Evolutionary conservation across 1,140 invertebrate species (phyloP).

Genomic region (Oryzaephilus surinamensis): DNA sequence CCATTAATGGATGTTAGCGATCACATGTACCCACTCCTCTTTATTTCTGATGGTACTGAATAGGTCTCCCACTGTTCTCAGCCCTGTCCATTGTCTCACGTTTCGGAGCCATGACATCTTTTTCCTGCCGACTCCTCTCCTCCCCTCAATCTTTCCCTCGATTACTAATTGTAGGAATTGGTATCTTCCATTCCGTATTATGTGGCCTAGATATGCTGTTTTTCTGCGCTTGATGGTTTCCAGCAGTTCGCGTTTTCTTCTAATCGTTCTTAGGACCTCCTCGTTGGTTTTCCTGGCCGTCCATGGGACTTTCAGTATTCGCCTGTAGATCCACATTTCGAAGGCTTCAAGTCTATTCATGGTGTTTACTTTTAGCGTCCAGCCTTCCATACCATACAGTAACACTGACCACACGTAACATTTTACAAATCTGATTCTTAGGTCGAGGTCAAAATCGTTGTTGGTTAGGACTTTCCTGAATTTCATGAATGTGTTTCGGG

Average conservation of each 20-base stretch:
- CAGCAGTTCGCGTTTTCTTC: too few relatives aligned
- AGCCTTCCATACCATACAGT: too few relatives aligned
- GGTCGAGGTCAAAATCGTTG: not conserved
- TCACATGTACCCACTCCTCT: constrained; percentile 3
- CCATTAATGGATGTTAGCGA: constrained; percentile 6
- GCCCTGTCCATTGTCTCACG: constrained; percentile 5
- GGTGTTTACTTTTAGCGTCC: too few relatives aligned
- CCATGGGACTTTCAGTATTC: too few relatives aligned
- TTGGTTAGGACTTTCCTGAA: constrained; percentile 1
- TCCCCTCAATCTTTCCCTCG: constrained; percentile 5
- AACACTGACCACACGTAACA: too few relatives aligned
- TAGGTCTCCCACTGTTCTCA: not conserved
- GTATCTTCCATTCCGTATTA: not conserved
- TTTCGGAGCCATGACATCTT: constrained; percentile 8
- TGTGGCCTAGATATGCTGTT: too few relatives aligned
- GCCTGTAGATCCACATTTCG: too few relatives aligned
- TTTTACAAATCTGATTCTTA: too few relatives aligned
- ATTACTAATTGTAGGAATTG: constrained; percentile 5
- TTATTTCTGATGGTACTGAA: constrained; percentile 2
- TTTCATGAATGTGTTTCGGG: constrained; percentile 1
- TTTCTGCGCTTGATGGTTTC: too few relatives aligned
- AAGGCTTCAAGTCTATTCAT: too few relatives aligned
- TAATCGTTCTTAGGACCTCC: too few relatives aligned
- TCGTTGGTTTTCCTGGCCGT: too few relatives aligned
- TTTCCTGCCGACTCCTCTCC: constrained; percentile 6